A percentile compares a stretch with the other conserved stretches of the same genome.
Evolutionary conservation across 1,140 invertebrate species (phyloP).

Genomic region (Ladona fulva): DNA sequence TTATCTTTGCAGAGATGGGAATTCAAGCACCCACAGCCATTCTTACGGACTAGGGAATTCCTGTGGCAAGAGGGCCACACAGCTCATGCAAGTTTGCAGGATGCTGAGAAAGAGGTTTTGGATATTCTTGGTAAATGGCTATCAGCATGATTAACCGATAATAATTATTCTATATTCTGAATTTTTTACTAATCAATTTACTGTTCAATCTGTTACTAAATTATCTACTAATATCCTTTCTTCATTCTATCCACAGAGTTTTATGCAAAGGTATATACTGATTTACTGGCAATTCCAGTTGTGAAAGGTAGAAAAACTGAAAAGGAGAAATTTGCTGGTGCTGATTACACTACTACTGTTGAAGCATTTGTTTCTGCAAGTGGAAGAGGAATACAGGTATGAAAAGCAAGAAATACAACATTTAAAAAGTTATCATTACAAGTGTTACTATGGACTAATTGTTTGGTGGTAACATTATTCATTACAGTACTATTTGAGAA

Average conservation of each 20-base stretch:
- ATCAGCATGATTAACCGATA: no score
- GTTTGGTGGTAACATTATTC: no score
- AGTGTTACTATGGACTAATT: no score
- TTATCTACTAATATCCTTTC: no score
- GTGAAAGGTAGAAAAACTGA: slow-evolving; percentile 93
- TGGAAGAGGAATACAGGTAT: slow-evolving; percentile 87
- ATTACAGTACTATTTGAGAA: no score
- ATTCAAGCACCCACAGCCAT: slow-evolving; percentile 99
- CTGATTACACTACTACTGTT: slow-evolving; percentile 94
- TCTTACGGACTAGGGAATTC: slow-evolving; percentile 94
- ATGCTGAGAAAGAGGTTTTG: slow-evolving; percentile 83
- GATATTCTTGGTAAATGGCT: slow-evolving; percentile 48
- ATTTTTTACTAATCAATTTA: no score
- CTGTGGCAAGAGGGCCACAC: slow-evolving; percentile 99
- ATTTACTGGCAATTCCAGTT: slow-evolving; percentile 91
- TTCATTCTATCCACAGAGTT: slow-evolving; percentile 44
- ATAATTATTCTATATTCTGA: no score
- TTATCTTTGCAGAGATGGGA: slow-evolving; percentile 77
- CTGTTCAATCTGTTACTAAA: no score
- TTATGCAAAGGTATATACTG: slow-evolving; percentile 83
- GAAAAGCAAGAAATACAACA: no score
- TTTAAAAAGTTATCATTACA: no score
- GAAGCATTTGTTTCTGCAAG: slow-evolving; percentile 92
- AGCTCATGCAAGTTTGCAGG: slow-evolving; percentile 72
- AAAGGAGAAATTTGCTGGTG: slow-evolving; percentile 99